Evolutionary conservation across 2,797 vertebrate species (phyloP).

Genomic region (Hoplostethus atlanticus): DNA sequence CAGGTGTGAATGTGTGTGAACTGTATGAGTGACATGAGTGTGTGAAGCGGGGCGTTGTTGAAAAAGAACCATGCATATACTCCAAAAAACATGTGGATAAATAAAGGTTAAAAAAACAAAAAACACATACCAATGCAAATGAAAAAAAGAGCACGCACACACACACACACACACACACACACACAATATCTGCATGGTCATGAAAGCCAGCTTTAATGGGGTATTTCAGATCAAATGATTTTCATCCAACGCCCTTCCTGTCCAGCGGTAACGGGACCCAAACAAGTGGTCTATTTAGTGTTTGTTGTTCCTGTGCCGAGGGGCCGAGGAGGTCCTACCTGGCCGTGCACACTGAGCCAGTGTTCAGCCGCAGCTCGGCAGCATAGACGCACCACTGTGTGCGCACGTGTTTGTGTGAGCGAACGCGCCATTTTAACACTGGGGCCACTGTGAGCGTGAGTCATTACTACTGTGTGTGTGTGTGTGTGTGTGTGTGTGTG

Average conservation of each 20-base stretch:
- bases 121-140: neutral
- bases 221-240: conserved; percentile 56
- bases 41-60: conserved; percentile 27
- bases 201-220: conserved; percentile 36
- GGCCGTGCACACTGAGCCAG: conserved; percentile 69
- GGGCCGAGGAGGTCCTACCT: conserved; percentile 58
- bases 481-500: conserved; percentile 7
- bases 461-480: conserved; percentile 14
- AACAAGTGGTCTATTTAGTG: conserved; percentile 72
- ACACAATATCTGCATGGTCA: conserved; percentile 62
- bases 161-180: neutral
- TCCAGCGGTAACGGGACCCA: conserved; percentile 35
- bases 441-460: conserved; percentile 64
- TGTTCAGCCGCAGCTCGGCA: conserved; percentile 65
- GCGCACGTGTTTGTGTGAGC: conserved; percentile 28
- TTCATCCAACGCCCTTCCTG: conserved; percentile 53
- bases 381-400: conserved; percentile 74
- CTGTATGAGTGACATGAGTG: conserved; percentile 19
- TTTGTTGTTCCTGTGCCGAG: conserved; percentile 68
- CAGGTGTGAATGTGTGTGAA: conserved; percentile 28
- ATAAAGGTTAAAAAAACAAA: conserved; percentile 18
- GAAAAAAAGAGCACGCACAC: neutral
- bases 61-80: conserved; percentile 6
- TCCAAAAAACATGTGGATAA: conserved; percentile 20
- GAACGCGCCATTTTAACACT: conserved; percentile 54